Conservation (phyloP, 2,888 invertebrate genomes). For the Chrysolina oricalcia region DNA sequence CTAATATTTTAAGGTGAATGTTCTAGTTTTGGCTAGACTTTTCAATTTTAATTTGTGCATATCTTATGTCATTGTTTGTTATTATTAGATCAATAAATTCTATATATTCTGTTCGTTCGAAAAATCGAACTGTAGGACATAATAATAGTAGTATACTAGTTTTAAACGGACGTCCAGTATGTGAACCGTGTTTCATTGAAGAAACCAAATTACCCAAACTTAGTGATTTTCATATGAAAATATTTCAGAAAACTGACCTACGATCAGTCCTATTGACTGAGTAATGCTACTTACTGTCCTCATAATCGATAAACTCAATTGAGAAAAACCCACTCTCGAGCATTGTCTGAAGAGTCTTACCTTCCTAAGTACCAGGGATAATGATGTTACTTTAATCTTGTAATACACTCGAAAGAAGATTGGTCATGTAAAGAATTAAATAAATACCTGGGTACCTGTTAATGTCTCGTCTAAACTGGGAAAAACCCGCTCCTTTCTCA, state of each 20-base stretch:
- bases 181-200: too few species aligned
- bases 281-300: not conserved
- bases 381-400: conserved; percentile 23
- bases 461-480: conserved; percentile 11
- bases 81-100: too few species aligned
- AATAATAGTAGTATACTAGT: too few species aligned
- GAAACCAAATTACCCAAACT: too few species aligned
- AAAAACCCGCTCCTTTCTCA: conserved; percentile 19
- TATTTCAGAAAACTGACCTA: not conserved
- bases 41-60: too few species aligned
- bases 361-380: conserved; percentile 23
- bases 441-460: conserved; percentile 27
- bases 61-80: too few species aligned
- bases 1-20: too few species aligned
- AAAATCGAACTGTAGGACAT: too few species aligned
- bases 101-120: too few species aligned
- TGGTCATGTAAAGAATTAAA: conserved; percentile 28
- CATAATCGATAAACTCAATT: not conserved
- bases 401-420: conserved; percentile 21
- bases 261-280: not conserved
- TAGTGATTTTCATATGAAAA: too few species aligned
- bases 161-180: too few species aligned
- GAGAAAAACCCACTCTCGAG: not conserved
- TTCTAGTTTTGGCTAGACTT: too few species aligned
- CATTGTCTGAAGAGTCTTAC: not conserved